Percentiles rank a stretch among this genome's conserved stretches.
These are phyloP conservation scores for Volucella zonaria DNA, from an alignment of 2,888 invertebrate genomes.

Conservation along the genomic window DNA sequence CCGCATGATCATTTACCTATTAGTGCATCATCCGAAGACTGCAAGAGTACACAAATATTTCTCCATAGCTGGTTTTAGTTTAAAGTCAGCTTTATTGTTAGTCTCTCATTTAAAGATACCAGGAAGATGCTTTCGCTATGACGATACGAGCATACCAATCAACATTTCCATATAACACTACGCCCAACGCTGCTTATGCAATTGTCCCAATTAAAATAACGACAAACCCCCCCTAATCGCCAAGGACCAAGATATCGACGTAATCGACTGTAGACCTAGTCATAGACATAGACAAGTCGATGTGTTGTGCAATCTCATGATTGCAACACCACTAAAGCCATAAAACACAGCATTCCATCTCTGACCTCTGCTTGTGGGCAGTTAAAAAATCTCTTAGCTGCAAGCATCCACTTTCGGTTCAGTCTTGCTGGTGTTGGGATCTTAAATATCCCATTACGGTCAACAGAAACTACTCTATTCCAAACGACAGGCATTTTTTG, in stretches of 20 bases:
- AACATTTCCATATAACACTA: constrained; percentile 9
- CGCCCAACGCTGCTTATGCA: neutral
- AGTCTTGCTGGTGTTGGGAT: no score
- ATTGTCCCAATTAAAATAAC: constrained; percentile 33
- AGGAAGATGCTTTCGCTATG: constrained; percentile 31
- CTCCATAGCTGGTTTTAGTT: constrained; percentile 22
- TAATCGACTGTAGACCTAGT: neutral
- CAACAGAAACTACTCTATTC: no score
- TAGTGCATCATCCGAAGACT: neutral
- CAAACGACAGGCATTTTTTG: no score
- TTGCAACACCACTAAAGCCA: constrained; percentile 20
- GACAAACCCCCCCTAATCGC: neutral
- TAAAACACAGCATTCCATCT: constrained; percentile 5
- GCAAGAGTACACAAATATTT: constrained; percentile 2
- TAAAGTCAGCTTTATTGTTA: constrained; percentile 13
- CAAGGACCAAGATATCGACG: constrained; percentile 18
- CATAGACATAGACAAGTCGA: neutral
- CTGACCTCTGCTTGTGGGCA: constrained; percentile 39
- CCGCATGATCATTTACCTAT: neutral
- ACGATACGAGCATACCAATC: neutral
- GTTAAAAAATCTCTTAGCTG: neutral
- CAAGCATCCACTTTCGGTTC: no score
- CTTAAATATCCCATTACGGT: no score
- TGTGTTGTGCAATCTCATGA: constrained; percentile 35
- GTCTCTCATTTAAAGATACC: constrained; percentile 12